These are phyloP conservation scores for Rosalia funebris DNA, from an alignment of 2,888 invertebrate species.

Conservation along the genomic window DNA sequence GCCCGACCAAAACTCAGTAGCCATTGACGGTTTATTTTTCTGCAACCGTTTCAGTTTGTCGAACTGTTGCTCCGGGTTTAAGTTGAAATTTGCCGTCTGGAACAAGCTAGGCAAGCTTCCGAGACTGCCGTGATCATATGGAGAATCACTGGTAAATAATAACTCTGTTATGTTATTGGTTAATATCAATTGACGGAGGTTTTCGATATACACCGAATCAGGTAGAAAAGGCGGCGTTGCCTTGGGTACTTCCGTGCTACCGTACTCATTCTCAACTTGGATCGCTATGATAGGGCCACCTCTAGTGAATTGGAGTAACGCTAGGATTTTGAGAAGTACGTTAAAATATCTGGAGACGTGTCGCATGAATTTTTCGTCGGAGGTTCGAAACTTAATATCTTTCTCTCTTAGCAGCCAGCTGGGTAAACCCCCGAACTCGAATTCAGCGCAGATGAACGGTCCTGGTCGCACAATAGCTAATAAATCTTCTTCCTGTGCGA, in stretches of 20 bases:
- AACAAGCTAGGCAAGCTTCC: slow-evolving; percentile 50
- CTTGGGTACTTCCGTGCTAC: slow-evolving; percentile 63
- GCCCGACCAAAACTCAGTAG: slow-evolving; percentile 69
- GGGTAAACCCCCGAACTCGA: slow-evolving; percentile 71
- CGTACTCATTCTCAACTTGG: slow-evolving; percentile 78
- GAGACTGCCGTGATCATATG: slow-evolving; percentile 40
- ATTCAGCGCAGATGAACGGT: slow-evolving; percentile 92
- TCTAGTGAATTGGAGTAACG: slow-evolving; percentile 70
- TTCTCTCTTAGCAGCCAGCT: slow-evolving; percentile 61
- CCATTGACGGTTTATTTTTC: slow-evolving; percentile 66
- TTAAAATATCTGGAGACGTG: slow-evolving; percentile 42
- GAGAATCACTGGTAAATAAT: slow-evolving; percentile 64
- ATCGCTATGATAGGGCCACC: slow-evolving; percentile 90
- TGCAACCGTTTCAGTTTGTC: slow-evolving; percentile 61
- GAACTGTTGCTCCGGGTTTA: slow-evolving; percentile 61
- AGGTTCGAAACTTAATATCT: slow-evolving; percentile 63
- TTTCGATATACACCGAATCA: slow-evolving; percentile 59
- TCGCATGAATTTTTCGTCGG: slow-evolving; percentile 56
- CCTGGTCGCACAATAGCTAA: slow-evolving; percentile 86
- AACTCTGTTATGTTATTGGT: slow-evolving; percentile 63
- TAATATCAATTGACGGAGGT: slow-evolving; percentile 58
- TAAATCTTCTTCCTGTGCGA: slow-evolving; percentile 74
- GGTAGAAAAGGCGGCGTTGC: slow-evolving; percentile 36
- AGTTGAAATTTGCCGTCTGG: slow-evolving; percentile 63
- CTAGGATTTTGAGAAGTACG: slow-evolving; percentile 64